A percentile compares a stretch with the other conserved stretches of the same genome.
Evolutionary conservation across 2,888 invertebrate species (phyloP).

Genomic region (Acrobasis repandana): DNA sequence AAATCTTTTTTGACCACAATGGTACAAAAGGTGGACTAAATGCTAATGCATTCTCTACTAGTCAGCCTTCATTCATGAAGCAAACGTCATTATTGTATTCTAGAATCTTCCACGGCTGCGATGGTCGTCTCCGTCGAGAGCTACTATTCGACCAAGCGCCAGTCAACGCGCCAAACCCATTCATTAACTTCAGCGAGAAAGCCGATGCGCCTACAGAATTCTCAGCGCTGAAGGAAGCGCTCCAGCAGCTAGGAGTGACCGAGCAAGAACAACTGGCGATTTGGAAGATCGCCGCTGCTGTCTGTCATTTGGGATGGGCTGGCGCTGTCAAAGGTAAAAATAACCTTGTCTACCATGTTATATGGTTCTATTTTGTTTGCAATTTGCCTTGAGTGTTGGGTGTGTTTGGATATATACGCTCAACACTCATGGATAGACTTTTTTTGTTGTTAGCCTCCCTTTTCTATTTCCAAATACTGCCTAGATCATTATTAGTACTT

Average conservation of each 20-base stretch:
- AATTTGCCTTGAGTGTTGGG: neutral
- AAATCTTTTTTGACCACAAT: no score
- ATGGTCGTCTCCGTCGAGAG: constrained; percentile 91
- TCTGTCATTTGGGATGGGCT: constrained; percentile 95
- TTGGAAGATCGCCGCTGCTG: constrained; percentile 95
- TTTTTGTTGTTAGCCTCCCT: no score
- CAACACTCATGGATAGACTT: no score
- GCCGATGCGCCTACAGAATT: constrained; percentile 93
- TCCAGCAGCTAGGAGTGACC: constrained; percentile 89
- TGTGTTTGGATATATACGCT: neutral
- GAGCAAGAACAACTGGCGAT: constrained; percentile 91
- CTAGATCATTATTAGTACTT: no score
- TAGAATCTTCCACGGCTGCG: constrained; percentile 91
- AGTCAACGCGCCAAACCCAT: constrained; percentile 84
- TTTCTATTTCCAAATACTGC: no score
- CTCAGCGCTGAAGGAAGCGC: constrained; percentile 89
- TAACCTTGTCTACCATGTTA: neutral
- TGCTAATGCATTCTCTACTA: no score
- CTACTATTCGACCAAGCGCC: constrained; percentile 88
- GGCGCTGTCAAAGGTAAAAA: constrained; percentile 88
- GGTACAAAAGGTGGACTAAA: no score
- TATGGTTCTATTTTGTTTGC: neutral
- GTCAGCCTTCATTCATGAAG: no score
- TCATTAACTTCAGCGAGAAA: constrained; percentile 89
- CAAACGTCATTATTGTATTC: constrained; percentile 6